Evolutionary conservation across 2,113 vertebrate genomes (phyloP).

Genomic region (Eptatretus burgeri): DNA sequence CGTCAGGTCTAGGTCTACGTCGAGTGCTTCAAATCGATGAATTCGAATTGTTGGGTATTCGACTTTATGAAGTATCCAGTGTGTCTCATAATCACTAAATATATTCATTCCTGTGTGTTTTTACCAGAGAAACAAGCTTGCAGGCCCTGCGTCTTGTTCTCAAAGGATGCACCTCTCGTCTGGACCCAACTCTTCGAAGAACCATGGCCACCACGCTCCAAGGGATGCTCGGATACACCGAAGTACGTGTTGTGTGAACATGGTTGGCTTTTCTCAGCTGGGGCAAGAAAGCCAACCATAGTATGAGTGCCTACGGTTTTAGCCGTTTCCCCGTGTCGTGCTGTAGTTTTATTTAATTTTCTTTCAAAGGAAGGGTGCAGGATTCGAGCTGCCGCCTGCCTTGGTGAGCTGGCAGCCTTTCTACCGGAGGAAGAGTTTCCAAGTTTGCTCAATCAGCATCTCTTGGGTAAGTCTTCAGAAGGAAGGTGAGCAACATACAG

Average conservation of each 20-base stretch:
- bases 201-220: constrained; percentile 43
- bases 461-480: constrained; percentile 30
- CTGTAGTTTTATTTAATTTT: too few relatives aligned
- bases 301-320: too few relatives aligned
- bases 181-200: constrained; percentile 53
- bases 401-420: constrained; percentile 70
- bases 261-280: too few relatives aligned
- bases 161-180: constrained; percentile 65
- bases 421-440: constrained; percentile 60
- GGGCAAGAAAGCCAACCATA: too few relatives aligned
- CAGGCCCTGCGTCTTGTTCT: constrained; percentile 79
- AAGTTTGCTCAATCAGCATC: constrained; percentile 37
- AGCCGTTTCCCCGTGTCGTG: too few relatives aligned
- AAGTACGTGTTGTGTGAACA: constrained; percentile 24
- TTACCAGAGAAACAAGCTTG: constrained; percentile 66
- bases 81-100: too few relatives aligned
- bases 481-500: too few relatives aligned
- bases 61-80: too few relatives aligned
- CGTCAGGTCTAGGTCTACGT: too few relatives aligned
- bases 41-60: too few relatives aligned
- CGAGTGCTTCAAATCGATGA: too few relatives aligned
- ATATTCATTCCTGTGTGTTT: too few relatives aligned
- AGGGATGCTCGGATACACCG: constrained; percentile 83
- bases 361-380: constrained; percentile 15
- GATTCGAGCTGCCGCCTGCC: constrained; percentile 72